phyloP scores from a whole-genome alignment of 2,797 vertebrate species.

The Eidolon dupreanum region DNA sequence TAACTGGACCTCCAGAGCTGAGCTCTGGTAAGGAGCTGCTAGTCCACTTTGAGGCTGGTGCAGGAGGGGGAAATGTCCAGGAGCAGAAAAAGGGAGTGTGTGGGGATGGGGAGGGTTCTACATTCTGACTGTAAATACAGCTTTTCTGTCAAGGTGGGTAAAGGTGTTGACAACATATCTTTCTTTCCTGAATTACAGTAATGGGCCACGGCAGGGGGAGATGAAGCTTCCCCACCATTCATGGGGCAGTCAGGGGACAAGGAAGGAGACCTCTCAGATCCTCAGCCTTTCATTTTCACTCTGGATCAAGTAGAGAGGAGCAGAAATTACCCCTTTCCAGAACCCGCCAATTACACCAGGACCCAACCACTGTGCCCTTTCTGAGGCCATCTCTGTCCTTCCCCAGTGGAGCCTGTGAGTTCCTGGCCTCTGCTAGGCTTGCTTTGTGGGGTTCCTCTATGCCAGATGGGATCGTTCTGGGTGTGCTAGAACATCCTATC shows the following conservation, averaged over 20 bases:
- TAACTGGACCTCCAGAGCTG: background rate
- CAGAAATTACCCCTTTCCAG: background rate
- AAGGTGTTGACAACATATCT: background rate
- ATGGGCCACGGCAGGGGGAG: background rate
- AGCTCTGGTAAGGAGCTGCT: background rate
- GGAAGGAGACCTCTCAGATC: background rate
- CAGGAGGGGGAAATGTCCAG: background rate
- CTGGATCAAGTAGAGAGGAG: background rate
- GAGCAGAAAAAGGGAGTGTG: background rate
- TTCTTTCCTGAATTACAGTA: conserved; percentile 32
- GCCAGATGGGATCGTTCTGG: background rate
- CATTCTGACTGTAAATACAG: background rate
- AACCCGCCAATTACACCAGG: background rate
- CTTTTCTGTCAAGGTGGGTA: conserved; percentile 5
- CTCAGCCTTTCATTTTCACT: background rate
- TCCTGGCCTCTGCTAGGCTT: background rate
- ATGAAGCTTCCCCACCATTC: background rate
- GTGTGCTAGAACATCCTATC: background rate
- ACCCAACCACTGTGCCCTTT: background rate
- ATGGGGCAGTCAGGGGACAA: background rate
- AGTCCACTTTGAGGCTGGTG: conserved; percentile 25
- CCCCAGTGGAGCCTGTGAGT: background rate
- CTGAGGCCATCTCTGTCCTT: background rate
- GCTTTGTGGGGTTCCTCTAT: background rate
- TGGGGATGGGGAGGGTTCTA: background rate